These are phyloP conservation scores for Aurelia coerulea DNA, from an alignment of 30 jellyfish, hydroid and myxozoan species.

Conservation along the genomic window DNA sequence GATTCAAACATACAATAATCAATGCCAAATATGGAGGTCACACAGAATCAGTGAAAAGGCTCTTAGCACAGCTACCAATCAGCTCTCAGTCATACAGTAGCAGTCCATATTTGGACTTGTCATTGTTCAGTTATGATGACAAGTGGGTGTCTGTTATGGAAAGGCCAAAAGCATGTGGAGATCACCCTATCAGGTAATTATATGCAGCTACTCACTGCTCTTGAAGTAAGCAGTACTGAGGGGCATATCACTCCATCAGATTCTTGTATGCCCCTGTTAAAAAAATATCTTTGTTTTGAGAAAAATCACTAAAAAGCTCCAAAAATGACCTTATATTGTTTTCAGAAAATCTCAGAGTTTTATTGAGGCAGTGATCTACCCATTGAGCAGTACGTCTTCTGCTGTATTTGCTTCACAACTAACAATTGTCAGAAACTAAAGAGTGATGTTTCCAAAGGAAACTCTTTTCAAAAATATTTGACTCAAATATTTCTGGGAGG, in stretches of 20 bases:
- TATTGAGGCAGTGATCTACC: too few relatives aligned
- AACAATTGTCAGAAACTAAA: too few relatives aligned
- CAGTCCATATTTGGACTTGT: slow-evolving; percentile 97
- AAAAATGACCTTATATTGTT: too few relatives aligned
- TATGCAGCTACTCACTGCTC: background rate
- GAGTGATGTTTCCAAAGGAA: too few relatives aligned
- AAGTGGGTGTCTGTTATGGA: slow-evolving; percentile 99
- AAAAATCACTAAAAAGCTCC: too few relatives aligned
- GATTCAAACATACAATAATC: slow-evolving; percentile 94
- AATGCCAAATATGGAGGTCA: slow-evolving; percentile 99
- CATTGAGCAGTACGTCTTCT: too few relatives aligned
- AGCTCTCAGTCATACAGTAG: slow-evolving; percentile 98
- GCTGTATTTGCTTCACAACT: too few relatives aligned
- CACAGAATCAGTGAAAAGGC: slow-evolving; percentile 93
- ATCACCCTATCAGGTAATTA: slow-evolving; percentile 95
- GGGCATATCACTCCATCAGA: background rate
- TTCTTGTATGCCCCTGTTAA: background rate
- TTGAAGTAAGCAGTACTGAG: too few relatives aligned
- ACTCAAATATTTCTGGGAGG: too few relatives aligned
- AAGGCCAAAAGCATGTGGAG: slow-evolving; percentile 99
- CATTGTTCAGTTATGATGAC: slow-evolving; percentile 98
- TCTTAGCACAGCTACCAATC: slow-evolving; percentile 98
- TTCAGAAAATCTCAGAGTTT: too few relatives aligned
- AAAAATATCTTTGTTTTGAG: too few relatives aligned
- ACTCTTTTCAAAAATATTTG: too few relatives aligned